Conservation (phyloP, 1,140 invertebrate species). For the Rhopalosiphum maidis region DNA sequence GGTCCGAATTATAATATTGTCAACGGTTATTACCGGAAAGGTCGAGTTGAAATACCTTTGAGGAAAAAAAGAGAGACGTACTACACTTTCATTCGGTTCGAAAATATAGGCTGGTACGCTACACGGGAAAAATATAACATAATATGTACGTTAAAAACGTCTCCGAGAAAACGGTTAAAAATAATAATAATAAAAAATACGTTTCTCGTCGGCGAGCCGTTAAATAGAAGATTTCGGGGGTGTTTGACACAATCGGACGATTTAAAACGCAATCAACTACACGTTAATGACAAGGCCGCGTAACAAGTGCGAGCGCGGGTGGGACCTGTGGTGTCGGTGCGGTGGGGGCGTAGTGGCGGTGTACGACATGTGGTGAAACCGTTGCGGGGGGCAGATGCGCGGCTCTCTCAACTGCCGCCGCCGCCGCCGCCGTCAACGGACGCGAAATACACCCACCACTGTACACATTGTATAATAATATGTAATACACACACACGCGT, state of each 20-base stretch:
- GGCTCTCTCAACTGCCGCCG: conserved; percentile 31
- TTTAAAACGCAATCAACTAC: conserved; percentile 56
- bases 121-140: neutral
- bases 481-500: neutral
- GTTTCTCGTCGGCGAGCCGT: conserved; percentile 1
- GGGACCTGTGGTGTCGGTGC: neutral
- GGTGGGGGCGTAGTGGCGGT: neutral
- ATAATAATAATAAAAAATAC: neutral
- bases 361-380: conserved; percentile 55
- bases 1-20: too few species aligned
- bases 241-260: conserved; percentile 56
- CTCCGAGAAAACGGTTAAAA: neutral
- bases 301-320: conserved; percentile 49
- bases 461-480: neutral
- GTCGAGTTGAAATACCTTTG: neutral
- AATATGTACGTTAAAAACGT: conserved; percentile 16
- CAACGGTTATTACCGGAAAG: neutral
- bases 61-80: neutral
- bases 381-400: conserved; percentile 55
- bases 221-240: conserved; percentile 47
- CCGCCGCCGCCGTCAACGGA: conserved; percentile 47
- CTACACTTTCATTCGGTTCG: neutral
- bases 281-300: conserved; percentile 56
- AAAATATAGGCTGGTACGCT: neutral
- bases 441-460: conserved; percentile 56